Evolutionary conservation across 2,797 vertebrate genomes (phyloP).

Genomic region (Neomorphus geoffroyi): DNA sequence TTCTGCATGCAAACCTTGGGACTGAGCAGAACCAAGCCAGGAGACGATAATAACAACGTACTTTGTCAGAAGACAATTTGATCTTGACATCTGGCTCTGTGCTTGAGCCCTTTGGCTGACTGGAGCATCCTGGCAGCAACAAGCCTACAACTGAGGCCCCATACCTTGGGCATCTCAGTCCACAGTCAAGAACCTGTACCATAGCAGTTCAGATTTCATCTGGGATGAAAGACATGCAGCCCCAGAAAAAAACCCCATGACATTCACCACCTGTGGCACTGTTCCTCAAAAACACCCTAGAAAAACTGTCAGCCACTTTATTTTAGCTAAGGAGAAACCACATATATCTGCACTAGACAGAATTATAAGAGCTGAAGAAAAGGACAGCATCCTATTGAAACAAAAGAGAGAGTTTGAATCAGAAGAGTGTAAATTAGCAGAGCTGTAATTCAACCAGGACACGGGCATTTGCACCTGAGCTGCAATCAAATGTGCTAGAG

Average conservation of each 20-base stretch:
- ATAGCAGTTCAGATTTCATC: not conserved
- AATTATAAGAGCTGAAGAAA: not conserved
- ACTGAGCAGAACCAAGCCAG: not conserved
- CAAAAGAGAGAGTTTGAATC: not conserved
- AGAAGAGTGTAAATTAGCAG: not conserved
- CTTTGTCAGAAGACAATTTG: not conserved
- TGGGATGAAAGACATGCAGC: not conserved
- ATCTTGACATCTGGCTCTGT: not conserved
- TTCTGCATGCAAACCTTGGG: not conserved
- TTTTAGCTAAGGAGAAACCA: not conserved
- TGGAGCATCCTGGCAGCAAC: constrained; percentile 1
- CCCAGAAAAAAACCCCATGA: not conserved
- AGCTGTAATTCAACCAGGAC: not conserved
- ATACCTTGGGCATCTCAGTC: not conserved
- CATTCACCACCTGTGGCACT: not conserved
- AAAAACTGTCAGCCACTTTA: not conserved
- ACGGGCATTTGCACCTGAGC: not conserved
- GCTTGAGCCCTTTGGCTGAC: not conserved
- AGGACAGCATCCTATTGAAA: not conserved
- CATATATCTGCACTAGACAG: not conserved
- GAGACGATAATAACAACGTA: not conserved
- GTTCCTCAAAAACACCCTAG: not conserved
- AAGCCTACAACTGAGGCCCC: not conserved
- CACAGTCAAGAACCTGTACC: not conserved
- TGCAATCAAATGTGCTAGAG: not conserved